Percentiles rank a stretch among this genome's conserved stretches.
These are phyloP conservation scores for Cepphus grylle DNA, from an alignment of 2,113 vertebrate species.

Conservation along the genomic window DNA sequence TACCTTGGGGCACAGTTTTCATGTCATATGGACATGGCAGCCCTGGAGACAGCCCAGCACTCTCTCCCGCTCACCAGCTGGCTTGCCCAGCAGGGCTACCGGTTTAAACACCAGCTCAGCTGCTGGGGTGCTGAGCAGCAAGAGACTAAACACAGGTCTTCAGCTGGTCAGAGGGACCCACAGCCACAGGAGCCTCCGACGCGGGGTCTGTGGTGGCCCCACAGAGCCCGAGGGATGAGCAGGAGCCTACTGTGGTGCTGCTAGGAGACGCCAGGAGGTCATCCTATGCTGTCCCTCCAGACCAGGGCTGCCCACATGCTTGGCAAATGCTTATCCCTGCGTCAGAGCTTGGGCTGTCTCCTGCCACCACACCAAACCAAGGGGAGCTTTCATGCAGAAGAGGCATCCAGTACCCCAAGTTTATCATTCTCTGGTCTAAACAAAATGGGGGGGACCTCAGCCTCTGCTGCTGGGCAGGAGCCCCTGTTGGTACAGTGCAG, in stretches of 20 bases:
- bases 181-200: neutral
- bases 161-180: neutral
- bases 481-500: accelerated
- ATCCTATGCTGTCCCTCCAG: neutral
- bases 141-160: neutral
- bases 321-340: neutral
- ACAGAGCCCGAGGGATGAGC: neutral
- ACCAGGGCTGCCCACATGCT: neutral
- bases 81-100: accelerated
- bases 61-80: neutral
- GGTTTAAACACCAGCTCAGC: neutral
- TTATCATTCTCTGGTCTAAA: neutral
- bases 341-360: accelerated
- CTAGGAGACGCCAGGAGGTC: neutral
- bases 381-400: neutral
- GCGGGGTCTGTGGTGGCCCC: accelerated
- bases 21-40: neutral
- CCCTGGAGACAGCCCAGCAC: neutral
- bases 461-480: neutral
- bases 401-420: neutral
- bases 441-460: neutral
- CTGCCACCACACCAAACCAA: neutral
- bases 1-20: neutral
- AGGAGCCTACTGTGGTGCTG: neutral
- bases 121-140: neutral